phyloP scores from a whole-genome alignment of 2,113 vertebrate genomes.

The Petaurus breviceps region DNA sequence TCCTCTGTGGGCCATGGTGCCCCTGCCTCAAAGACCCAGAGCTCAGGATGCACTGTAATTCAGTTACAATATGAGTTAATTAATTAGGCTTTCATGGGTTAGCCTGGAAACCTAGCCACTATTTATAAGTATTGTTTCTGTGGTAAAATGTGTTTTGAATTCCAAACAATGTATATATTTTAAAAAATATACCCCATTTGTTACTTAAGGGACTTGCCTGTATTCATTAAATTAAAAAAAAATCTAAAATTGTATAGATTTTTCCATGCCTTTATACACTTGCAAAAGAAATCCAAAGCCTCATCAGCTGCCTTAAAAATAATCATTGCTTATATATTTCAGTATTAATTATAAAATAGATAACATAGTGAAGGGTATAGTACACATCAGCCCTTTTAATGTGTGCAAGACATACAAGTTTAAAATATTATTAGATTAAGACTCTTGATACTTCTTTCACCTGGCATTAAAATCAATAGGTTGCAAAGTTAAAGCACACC shows the following conservation, averaged over 20 bases:
- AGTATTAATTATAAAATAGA: constrained; percentile 49
- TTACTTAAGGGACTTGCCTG: constrained; percentile 3
- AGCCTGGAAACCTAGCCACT: constrained; percentile 53
- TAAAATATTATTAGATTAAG: constrained; percentile 54
- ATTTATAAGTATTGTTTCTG: not conserved
- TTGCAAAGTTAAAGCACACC: constrained; percentile 46
- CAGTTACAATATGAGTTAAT: constrained; percentile 50
- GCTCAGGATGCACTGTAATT: not conserved
- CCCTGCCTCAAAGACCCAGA: constrained; percentile 32
- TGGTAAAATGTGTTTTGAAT: not conserved
- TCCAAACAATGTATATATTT: constrained; percentile 66
- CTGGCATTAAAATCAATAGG: constrained; percentile 40
- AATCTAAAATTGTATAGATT: constrained; percentile 58
- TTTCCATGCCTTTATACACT: constrained; percentile 52
- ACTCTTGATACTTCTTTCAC: constrained; percentile 59
- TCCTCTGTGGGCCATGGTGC: not conserved
- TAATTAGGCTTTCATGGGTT: constrained; percentile 56
- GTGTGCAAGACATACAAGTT: constrained; percentile 51
- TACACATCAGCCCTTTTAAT: constrained; percentile 50
- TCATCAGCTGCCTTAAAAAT: constrained; percentile 49
- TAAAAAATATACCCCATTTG: not conserved
- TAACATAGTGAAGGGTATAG: constrained; percentile 50
- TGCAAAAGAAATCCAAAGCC: constrained; percentile 50
- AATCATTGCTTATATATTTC: constrained; percentile 51
- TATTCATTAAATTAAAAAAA: constrained; percentile 48